phyloP scores from a whole-genome alignment of 2,888 invertebrate species.

The Tetrapedia diversipes region DNA sequence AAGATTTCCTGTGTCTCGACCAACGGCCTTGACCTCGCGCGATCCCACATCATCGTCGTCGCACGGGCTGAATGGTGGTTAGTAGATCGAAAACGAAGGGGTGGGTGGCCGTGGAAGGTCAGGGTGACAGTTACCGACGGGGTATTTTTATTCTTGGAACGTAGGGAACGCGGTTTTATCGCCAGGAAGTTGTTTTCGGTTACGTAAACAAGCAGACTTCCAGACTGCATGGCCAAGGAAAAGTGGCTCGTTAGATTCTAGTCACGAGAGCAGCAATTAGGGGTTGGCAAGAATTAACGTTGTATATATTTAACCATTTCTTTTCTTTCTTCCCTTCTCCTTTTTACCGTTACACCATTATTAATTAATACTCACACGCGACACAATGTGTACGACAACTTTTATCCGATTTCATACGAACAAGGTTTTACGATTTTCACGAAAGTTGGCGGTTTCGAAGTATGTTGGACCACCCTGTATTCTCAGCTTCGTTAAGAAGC shows the following conservation, averaged over 20 bases:
- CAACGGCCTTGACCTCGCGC: slow-evolving; percentile 52
- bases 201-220: slow-evolving; percentile 29
- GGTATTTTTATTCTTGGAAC: slow-evolving; percentile 45
- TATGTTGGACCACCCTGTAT: too few relatives aligned
- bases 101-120: slow-evolving; percentile 56
- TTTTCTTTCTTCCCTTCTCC: too few relatives aligned
- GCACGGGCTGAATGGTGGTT: slow-evolving; percentile 47
- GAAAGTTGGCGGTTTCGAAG: too few relatives aligned
- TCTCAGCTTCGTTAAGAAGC: background rate
- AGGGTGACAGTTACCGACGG: slow-evolving; percentile 44
- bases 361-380: too few relatives aligned
- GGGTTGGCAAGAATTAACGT: background rate
- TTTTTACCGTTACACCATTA: too few relatives aligned
- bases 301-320: too few relatives aligned
- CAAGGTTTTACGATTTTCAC: too few relatives aligned
- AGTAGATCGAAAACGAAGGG: slow-evolving; percentile 49
- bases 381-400: too few relatives aligned
- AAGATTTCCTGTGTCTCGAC: slow-evolving; percentile 61
- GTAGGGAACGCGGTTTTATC: slow-evolving; percentile 17
- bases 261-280: background rate
- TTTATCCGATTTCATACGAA: too few relatives aligned
- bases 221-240: background rate
- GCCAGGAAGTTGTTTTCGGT: slow-evolving; percentile 17
- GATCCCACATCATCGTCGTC: slow-evolving; percentile 42
- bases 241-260: background rate